Evolutionary conservation across 2,797 vertebrate genomes (phyloP).

Genomic region (Microchirus variegatus): DNA sequence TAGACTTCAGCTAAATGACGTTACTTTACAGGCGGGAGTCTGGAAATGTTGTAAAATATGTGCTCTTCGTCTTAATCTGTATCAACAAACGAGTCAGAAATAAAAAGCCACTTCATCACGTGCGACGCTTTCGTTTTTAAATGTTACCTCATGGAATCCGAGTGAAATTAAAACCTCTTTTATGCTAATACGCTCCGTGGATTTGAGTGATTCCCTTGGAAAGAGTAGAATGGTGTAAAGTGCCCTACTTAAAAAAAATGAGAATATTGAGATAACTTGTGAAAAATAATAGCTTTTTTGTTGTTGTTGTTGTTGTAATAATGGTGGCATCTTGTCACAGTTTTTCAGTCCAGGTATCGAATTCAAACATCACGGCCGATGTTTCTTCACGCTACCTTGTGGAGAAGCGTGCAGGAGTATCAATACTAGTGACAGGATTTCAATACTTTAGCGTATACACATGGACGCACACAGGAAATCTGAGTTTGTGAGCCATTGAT

Average conservation of each 20-base stretch:
- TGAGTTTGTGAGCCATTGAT: conserved; percentile 72
- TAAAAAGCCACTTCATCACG: conserved; percentile 50
- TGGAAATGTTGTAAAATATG: conserved; percentile 34
- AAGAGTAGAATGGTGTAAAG: conserved; percentile 18
- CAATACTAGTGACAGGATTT: conserved; percentile 30
- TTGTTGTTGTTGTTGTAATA: conserved; percentile 29
- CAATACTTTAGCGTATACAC: conserved; percentile 17
- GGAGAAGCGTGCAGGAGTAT: conserved; percentile 33
- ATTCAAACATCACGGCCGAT: conserved; percentile 45
- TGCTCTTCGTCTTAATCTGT: conserved; percentile 57
- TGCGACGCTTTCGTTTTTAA: conserved; percentile 41
- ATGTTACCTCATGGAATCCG: conserved; percentile 37
- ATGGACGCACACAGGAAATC: conserved; percentile 24
- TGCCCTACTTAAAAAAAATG: conserved; percentile 40
- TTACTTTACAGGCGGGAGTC: conserved; percentile 55
- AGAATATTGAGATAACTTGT: conserved; percentile 33
- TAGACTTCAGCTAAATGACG: conserved; percentile 36
- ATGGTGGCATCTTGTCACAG: conserved; percentile 67
- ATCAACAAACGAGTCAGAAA: conserved; percentile 46
- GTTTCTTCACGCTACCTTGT: conserved; percentile 34
- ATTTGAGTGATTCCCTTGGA: conserved; percentile 37
- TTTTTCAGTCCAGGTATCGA: conserved; percentile 69
- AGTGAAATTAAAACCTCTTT: conserved; percentile 48
- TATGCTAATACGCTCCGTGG: conserved; percentile 12
- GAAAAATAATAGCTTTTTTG: conserved; percentile 17